Percentiles rank a stretch among this genome's conserved stretches.
Evolutionary conservation across 2,888 invertebrate genomes (phyloP).

Genomic region (Helicoverpa assulta): DNA sequence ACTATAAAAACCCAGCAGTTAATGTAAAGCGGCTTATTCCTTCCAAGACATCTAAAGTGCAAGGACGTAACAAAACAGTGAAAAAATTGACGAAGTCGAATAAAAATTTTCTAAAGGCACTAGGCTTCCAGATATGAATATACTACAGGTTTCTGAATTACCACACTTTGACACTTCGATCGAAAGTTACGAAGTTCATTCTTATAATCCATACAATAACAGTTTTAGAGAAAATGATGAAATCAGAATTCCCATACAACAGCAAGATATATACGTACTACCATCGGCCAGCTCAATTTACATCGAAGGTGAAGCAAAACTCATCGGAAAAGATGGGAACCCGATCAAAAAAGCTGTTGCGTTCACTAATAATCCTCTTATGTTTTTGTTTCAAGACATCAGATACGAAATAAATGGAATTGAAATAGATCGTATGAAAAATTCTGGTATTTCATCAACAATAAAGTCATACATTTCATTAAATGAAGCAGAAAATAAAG

Average conservation of each 20-base stretch:
- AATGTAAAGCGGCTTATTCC: slow-evolving; percentile 5
- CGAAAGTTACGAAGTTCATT: slow-evolving; percentile 42
- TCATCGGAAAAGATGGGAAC: slow-evolving; percentile 16
- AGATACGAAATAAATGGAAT: slow-evolving; percentile 43
- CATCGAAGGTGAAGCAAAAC: slow-evolving; percentile 28
- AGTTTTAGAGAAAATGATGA: slow-evolving; percentile 52
- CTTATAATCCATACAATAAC: slow-evolving; percentile 49
- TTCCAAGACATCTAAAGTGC: slow-evolving; percentile 7
- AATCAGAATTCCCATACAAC: slow-evolving; percentile 20
- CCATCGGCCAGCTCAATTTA: slow-evolving; percentile 51
- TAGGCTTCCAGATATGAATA: slow-evolving; percentile 45
- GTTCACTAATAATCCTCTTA: slow-evolving; percentile 32
- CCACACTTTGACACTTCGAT: slow-evolving; percentile 41
- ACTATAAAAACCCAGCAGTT: slow-evolving; percentile 10
- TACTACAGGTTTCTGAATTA: slow-evolving; percentile 34
- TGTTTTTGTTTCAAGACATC: slow-evolving; percentile 44
- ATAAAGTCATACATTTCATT: not conserved
- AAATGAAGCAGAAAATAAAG: too few species aligned
- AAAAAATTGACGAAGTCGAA: slow-evolving; percentile 31
- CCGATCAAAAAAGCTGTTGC: slow-evolving; percentile 11
- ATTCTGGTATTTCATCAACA: slow-evolving; percentile 20
- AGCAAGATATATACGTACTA: not conserved
- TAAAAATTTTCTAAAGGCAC: slow-evolving; percentile 14
- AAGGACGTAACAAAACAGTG: slow-evolving; percentile 21
- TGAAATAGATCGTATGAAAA: slow-evolving; percentile 44